Percentiles rank a stretch among this genome's conserved stretches.
These are phyloP conservation scores for Thryonomys swinderianus DNA, from an alignment of 2,113 vertebrate species.

Conservation along the genomic window DNA sequence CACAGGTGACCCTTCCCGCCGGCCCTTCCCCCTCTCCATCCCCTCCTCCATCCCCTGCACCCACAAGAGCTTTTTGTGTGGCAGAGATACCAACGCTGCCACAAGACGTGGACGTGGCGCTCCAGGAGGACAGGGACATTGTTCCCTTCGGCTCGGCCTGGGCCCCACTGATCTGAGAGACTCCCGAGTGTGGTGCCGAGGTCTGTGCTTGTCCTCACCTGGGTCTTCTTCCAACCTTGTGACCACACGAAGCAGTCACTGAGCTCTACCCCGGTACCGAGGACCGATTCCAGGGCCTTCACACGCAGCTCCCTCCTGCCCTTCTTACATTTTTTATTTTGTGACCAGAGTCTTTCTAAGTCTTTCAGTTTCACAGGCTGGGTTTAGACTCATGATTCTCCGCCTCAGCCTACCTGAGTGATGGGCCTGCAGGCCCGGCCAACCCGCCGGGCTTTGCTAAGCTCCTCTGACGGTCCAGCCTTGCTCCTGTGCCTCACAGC, in stretches of 20 bases:
- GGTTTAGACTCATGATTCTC: not conserved
- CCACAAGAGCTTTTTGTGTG: not conserved
- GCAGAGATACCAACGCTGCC: rapidly evolving
- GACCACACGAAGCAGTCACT: rapidly evolving
- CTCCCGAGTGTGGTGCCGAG: not conserved
- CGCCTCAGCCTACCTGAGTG: not conserved
- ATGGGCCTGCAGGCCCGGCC: not conserved
- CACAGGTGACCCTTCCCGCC: constrained; percentile 88
- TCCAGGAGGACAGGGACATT: not conserved
- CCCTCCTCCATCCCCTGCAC: not conserved
- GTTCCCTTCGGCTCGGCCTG: not conserved
- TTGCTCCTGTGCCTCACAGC: not conserved
- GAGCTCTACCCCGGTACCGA: not conserved
- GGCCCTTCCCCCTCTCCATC: constrained; percentile 39
- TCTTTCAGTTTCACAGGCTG: not conserved
- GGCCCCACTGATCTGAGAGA: not conserved
- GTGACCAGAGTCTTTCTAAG: not conserved
- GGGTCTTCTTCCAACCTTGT: not conserved
- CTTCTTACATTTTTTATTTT: not conserved
- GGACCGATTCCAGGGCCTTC: not conserved
- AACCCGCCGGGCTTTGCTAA: not conserved
- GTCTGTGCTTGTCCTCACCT: not conserved
- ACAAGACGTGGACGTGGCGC: rapidly evolving
- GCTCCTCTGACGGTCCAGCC: not conserved
- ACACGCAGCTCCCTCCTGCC: not conserved